A percentile compares a stretch with the other conserved stretches of the same genome.
Evolutionary conservation across 1,140 invertebrate species (phyloP).

Genomic region (Zaprionus inermis): DNA sequence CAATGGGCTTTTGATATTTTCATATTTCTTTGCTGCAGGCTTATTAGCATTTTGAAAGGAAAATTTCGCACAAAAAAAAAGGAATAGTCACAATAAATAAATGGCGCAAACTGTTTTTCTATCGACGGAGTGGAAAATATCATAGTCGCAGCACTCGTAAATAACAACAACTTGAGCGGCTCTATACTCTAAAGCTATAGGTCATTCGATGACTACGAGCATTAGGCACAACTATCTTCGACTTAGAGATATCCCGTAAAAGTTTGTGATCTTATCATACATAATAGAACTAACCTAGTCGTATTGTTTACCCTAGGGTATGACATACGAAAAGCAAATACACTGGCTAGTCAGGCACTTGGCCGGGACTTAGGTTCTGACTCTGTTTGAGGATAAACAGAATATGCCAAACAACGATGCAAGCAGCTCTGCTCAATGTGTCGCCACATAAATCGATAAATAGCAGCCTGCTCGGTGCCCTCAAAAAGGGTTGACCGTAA

Average conservation of each 20-base stretch:
- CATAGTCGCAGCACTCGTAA: conserved; percentile 28
- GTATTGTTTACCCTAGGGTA: neutral
- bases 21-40: conserved; percentile 21
- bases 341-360: neutral
- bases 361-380: neutral
- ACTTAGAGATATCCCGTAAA: neutral
- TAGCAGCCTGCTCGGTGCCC: conserved; percentile 18
- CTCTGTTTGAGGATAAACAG: neutral
- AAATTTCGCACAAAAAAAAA: conserved; percentile 20
- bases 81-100: conserved; percentile 50
- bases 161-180: conserved; percentile 28
- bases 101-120: conserved; percentile 11
- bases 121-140: conserved; percentile 26
- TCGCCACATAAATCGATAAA: conserved; percentile 63
- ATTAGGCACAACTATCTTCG: neutral
- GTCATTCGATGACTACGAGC: conserved; percentile 20
- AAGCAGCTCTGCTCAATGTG: conserved; percentile 23
- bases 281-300: no score
- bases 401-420: conserved; percentile 46
- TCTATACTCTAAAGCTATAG: conserved; percentile 23
- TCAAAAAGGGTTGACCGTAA: conserved; percentile 47
- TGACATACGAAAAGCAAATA: neutral
- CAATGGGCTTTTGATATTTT: conserved; percentile 32
- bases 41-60: conserved; percentile 61
- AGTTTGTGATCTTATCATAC: neutral